phyloP scores from a whole-genome alignment of 2,888 invertebrate species.

The Macrophya annulata region DNA sequence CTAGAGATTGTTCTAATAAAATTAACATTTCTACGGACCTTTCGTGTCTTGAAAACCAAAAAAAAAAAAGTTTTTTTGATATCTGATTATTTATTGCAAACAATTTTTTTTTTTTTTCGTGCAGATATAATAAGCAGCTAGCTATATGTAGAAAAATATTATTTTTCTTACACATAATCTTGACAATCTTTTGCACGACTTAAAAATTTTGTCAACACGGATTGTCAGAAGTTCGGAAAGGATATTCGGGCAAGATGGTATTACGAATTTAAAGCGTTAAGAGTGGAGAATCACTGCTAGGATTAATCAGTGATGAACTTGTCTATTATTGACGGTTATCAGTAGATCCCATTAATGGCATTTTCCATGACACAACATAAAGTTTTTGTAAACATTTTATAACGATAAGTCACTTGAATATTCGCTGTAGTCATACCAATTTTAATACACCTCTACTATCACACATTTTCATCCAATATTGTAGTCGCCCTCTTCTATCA shows the following conservation, averaged over 20 bases:
- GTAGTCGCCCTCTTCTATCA: not conserved
- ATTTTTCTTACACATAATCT: not conserved
- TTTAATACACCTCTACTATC: constrained; percentile 10
- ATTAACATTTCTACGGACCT: not conserved
- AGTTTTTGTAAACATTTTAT: constrained; percentile 32
- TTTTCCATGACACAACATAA: not conserved
- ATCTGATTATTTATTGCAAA: not conserved
- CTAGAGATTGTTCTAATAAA: not conserved
- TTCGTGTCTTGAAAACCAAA: not conserved
- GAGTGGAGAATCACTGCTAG: not conserved
- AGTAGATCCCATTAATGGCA: constrained; percentile 14
- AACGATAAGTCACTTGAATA: constrained; percentile 2
- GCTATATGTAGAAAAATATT: not conserved
- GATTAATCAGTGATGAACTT: constrained; percentile 32
- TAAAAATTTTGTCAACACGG: not conserved
- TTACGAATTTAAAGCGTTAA: not conserved
- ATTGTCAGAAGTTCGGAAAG: not conserved
- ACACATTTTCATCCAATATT: not conserved
- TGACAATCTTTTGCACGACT: not conserved
- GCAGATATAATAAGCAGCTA: too few relatives aligned
- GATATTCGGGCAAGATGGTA: not conserved
- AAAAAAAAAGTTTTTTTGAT: not conserved
- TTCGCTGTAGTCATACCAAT: constrained; percentile 14
- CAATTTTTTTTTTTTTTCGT: not conserved
- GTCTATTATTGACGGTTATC: constrained; percentile 23